Percentiles rank a stretch among this genome's conserved stretches.
Conservation (phyloP, 2,113 vertebrate species). For the Mesembrinibis cayennensis region DNA sequence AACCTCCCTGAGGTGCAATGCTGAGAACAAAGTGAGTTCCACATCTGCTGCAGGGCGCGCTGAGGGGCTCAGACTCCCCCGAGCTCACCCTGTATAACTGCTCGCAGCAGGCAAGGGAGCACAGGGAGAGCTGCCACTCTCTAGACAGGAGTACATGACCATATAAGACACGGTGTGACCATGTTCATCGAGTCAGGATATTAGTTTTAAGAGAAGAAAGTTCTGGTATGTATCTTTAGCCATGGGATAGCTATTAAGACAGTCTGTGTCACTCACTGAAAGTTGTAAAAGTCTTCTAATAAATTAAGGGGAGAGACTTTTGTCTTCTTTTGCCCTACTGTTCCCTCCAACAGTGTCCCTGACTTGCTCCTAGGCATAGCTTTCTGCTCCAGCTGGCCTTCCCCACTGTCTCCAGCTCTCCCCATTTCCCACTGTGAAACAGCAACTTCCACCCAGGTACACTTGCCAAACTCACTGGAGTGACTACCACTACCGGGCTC, state of each 20-base stretch:
- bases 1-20: not conserved
- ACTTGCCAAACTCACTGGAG: not conserved
- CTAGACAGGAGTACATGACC: not conserved
- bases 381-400: not conserved
- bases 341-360: not conserved
- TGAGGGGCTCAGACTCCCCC: not conserved
- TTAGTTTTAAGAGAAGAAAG: not conserved
- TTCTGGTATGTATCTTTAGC: not conserved
- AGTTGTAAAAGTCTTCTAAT: not conserved
- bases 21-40: not conserved
- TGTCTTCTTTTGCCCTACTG: not conserved
- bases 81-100: not conserved
- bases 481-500: not conserved
- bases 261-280: not conserved
- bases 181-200: fast-evolving
- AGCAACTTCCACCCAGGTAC: not conserved
- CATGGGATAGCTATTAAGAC: not conserved
- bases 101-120: not conserved
- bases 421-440: not conserved
- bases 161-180: not conserved
- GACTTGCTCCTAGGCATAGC: not conserved
- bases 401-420: not conserved
- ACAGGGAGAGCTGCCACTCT: not conserved
- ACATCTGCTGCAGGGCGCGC: not conserved
- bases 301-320: not conserved